Evolutionary conservation across 2,113 vertebrate genomes (phyloP).

Genomic region (Theristicus caerulescens): DNA sequence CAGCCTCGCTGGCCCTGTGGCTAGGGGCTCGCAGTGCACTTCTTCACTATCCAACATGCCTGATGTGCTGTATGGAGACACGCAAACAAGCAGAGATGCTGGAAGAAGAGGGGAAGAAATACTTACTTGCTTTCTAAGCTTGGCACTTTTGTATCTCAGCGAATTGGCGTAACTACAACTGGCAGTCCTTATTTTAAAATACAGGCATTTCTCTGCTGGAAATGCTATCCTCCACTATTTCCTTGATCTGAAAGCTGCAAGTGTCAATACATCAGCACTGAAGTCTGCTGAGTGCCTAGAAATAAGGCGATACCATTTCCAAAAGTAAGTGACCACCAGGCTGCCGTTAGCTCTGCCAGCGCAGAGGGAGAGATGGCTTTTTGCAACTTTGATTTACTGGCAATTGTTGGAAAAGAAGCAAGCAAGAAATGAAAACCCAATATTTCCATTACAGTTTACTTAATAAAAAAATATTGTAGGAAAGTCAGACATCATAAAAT

Average conservation of each 20-base stretch:
- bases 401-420: constrained; percentile 57
- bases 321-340: constrained; percentile 14
- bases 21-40: neutral
- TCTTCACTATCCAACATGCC: accelerated
- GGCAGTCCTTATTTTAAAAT: neutral
- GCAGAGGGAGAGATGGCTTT: constrained; percentile 1
- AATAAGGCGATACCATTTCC: neutral
- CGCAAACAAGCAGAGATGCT: neutral
- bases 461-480: constrained; percentile 52
- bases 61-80: neutral
- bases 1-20: neutral
- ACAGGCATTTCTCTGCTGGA: constrained; percentile 21
- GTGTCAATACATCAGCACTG: constrained; percentile 30
- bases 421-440: constrained; percentile 57
- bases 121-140: neutral
- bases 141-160: neutral
- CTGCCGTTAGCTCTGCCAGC: neutral
- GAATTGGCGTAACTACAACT: neutral
- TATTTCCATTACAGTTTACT: constrained; percentile 58
- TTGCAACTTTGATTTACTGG: constrained; percentile 68
- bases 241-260: neutral
- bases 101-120: neutral
- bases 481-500: constrained; percentile 45
- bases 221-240: constrained; percentile 17
- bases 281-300: constrained; percentile 33